Conservation (phyloP, 1,140 invertebrate species). For the Drosophila lacertosa region DNA sequence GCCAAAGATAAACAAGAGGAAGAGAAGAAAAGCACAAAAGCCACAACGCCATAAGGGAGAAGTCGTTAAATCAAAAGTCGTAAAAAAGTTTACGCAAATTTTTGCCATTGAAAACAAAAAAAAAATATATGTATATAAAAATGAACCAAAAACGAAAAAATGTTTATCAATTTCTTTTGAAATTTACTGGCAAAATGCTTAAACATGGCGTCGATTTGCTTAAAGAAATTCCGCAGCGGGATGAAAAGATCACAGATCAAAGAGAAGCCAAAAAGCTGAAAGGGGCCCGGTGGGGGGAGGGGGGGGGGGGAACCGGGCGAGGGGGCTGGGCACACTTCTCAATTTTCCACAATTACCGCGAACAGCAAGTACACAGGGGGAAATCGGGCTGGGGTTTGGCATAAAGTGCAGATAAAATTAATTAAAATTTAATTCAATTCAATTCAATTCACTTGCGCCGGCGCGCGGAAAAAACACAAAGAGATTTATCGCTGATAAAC, state of each 20-base stretch:
- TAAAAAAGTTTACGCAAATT: conserved; percentile 74
- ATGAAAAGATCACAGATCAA: conserved; percentile 75
- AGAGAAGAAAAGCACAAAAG: conserved; percentile 21
- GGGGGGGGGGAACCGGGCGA: too few species aligned
- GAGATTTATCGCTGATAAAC: conserved; percentile 83
- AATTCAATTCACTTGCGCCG: conserved; percentile 73
- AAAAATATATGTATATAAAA: conserved; percentile 39
- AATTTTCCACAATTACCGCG: conserved; percentile 78
- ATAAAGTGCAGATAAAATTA: conserved; percentile 82
- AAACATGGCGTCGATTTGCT: conserved; percentile 81
- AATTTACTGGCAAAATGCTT: conserved; percentile 83
- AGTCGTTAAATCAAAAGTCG: conserved; percentile 69
- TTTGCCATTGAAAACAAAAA: conserved; percentile 46
- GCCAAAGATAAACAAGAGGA: conserved; percentile 16
- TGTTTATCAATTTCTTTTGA: conserved; percentile 83
- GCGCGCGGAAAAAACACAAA: conserved; percentile 74
- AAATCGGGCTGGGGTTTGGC: conserved; percentile 24
- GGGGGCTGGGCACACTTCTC: conserved; percentile 56
- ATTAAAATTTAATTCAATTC: conserved; percentile 84
- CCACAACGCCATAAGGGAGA: conserved; percentile 38
- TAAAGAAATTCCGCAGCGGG: conserved; percentile 74
- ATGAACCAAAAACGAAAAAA: conserved; percentile 44
- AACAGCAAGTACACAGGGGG: conserved; percentile 29
- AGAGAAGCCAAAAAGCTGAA: conserved; percentile 40
- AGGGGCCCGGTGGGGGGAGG: background rate